Evolutionary conservation across 1,140 invertebrate species (phyloP), one percentile per base, ranked within the genome.

Genomic region (Heliconius himera): DNA sequence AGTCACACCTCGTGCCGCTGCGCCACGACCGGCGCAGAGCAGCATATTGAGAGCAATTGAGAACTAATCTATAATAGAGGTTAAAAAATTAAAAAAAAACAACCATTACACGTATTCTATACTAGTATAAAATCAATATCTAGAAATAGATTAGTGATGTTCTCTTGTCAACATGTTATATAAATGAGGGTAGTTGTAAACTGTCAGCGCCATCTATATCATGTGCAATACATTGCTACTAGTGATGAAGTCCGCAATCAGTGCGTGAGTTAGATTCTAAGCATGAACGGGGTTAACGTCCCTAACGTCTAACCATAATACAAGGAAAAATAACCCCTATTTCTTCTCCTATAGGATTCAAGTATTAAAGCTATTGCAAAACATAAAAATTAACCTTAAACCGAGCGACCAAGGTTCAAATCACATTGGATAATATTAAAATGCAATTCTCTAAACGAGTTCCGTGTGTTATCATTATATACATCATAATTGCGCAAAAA

Each of bases 391-490:
- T 71, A 49, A 56, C 54, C 73, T 72, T 79, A 75, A 71, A 54
- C 38, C 49, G 18, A 56, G 16, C 41, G 26, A 73, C 33, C 70
- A 74, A 70, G 60, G 36, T 79, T 36, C 22, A 71, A 49, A 73
- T 36, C 78, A 5, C 18, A 74, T 72, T 70, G 22, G 3, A 66
- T 74, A 49, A 46, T 74, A 60, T 60, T 60, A 60, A 74, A 76
- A 81, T 79, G 79, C 76, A 81, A 78, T 82, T 75, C 75, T 54
- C 29, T 22, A 26, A 66, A 80, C 79, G 66, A 83, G 76, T 83
- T 83, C 79, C 76, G 82, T 56, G 75, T 79, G 76, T 83, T 83
- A 83, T 83, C 82, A 81, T 83, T 83, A 83, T 83, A 83, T 76
- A 80, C 77, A 83, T 83, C 82, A 76, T 83, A 78, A 81, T 81